Percentiles rank a stretch among this genome's conserved stretches.
These are phyloP conservation scores for Drosophila gaucha DNA, from an alignment of 2,888 invertebrate species.

Conservation along the genomic window DNA sequence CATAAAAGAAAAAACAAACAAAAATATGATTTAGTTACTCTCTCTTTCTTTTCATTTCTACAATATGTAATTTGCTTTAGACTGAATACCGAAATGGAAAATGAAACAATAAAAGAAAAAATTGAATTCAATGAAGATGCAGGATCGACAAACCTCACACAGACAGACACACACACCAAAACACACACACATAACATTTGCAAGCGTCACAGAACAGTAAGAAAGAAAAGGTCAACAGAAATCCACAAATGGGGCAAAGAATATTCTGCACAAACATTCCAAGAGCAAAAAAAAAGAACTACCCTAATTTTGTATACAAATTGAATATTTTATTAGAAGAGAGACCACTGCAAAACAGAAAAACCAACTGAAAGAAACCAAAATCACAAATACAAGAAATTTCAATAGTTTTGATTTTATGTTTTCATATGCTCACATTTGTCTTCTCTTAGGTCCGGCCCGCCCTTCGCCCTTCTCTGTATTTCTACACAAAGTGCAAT, in stretches of 20 bases:
- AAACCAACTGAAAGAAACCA: conserved; percentile 20
- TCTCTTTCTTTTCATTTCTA: conserved; percentile 30
- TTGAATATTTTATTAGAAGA: conserved; percentile 15
- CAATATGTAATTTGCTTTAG: conserved; percentile 63
- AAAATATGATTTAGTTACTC: conserved; percentile 20
- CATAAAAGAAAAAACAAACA: conserved; percentile 22
- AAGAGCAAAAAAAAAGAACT: conserved; percentile 28
- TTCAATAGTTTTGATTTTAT: conserved; percentile 25
- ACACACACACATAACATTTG: conserved; percentile 9
- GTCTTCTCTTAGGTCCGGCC: conserved; percentile 15
- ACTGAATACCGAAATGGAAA: conserved; percentile 62
- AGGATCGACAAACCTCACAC: conserved; percentile 32
- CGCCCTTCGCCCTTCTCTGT: conserved; percentile 1
- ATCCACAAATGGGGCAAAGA: conserved; percentile 26
- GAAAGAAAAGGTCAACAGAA: conserved; percentile 5
- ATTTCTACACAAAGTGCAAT: conserved; percentile 58
- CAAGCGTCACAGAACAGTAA: too few species aligned
- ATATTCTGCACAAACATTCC: conserved; percentile 64
- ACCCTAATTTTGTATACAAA: conserved; percentile 20
- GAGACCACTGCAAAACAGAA: conserved; percentile 26
- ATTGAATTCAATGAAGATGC: conserved; percentile 33
- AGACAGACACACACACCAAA: conserved; percentile 19
- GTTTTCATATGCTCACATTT: conserved; percentile 25
- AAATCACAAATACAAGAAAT: conserved; percentile 71
- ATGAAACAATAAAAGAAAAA: conserved; percentile 45